These are phyloP conservation scores for Iphiclides podalirius DNA, from an alignment of 2,888 invertebrate species.

Conservation along the genomic window DNA sequence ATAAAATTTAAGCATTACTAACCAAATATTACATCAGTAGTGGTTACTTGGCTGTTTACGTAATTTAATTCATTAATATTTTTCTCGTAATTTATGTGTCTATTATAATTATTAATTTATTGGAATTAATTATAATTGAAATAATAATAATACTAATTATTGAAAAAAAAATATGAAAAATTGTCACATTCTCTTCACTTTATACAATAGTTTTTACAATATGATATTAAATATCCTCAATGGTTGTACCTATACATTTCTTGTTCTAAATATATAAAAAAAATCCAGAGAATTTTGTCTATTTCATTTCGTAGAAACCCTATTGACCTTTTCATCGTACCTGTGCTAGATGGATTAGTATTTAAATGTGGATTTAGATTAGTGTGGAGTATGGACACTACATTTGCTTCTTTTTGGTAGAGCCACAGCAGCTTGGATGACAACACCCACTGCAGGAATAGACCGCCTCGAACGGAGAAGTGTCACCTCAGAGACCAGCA, in stretches of 20 bases:
- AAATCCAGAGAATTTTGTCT: conserved; percentile 50
- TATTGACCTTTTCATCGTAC: no score
- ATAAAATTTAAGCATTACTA: conserved; percentile 72
- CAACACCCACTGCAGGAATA: no score
- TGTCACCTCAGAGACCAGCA: no score
- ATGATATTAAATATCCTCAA: conserved; percentile 81
- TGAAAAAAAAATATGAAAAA: conserved; percentile 65
- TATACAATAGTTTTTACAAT: conserved; percentile 81
- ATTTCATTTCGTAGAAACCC: conserved; percentile 40
- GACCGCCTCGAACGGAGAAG: no score
- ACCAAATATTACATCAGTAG: conserved; percentile 76
- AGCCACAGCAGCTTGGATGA: no score
- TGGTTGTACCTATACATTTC: conserved; percentile 82
- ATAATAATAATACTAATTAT: conserved; percentile 32
- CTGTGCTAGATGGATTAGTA: no score
- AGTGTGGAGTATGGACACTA: no score
- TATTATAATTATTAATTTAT: conserved; percentile 74
- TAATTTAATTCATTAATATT: conserved; percentile 74
- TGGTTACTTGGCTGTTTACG: conserved; percentile 76
- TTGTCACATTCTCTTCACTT: conserved; percentile 79
- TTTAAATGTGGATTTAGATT: no score
- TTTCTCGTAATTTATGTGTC: conserved; percentile 78
- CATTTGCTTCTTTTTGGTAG: no score
- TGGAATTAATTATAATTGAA: conserved; percentile 73
- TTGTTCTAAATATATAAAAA: conserved; percentile 81